Conservation (phyloP, 1,140 invertebrate species). For the Bombus difficillimus region DNA sequence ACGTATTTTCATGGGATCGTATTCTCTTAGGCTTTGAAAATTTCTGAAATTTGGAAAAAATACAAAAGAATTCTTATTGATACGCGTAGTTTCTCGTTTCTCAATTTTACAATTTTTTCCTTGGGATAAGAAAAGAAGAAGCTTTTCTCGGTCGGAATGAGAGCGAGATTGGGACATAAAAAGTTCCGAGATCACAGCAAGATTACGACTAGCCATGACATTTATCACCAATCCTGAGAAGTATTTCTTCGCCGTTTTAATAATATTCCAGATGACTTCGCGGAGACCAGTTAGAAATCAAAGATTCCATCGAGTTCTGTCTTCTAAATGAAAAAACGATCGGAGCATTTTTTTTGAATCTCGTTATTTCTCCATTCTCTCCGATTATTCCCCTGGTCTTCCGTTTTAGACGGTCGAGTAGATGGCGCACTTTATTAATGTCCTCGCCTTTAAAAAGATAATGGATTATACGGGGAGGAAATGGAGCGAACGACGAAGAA, state of each 20-base stretch:
- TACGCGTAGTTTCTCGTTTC: too few relatives aligned
- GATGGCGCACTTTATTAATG: constrained; percentile 37
- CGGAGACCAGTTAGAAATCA: too few relatives aligned
- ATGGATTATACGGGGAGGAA: constrained; percentile 16
- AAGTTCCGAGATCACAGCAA: neutral
- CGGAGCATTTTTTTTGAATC: neutral
- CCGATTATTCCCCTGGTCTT: neutral
- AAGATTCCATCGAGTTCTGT: neutral
- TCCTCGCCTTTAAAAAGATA: constrained; percentile 29
- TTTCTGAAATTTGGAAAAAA: neutral
- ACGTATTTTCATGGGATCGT: too few relatives aligned
- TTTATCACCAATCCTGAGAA: neutral
- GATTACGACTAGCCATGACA: neutral
- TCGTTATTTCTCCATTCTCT: neutral
- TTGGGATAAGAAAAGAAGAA: neutral
- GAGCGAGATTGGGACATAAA: neutral
- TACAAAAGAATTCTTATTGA: neutral
- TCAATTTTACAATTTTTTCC: neutral
- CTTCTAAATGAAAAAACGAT: neutral
- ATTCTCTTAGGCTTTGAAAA: neutral
- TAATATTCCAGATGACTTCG: neutral
- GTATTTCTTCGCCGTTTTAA: neutral
- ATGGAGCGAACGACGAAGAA: constrained; percentile 1
- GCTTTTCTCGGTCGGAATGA: neutral
- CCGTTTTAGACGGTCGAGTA: neutral